Evolutionary conservation across 1,140 invertebrate species (phyloP).

Genomic region (Ooceraea biroi): DNA sequence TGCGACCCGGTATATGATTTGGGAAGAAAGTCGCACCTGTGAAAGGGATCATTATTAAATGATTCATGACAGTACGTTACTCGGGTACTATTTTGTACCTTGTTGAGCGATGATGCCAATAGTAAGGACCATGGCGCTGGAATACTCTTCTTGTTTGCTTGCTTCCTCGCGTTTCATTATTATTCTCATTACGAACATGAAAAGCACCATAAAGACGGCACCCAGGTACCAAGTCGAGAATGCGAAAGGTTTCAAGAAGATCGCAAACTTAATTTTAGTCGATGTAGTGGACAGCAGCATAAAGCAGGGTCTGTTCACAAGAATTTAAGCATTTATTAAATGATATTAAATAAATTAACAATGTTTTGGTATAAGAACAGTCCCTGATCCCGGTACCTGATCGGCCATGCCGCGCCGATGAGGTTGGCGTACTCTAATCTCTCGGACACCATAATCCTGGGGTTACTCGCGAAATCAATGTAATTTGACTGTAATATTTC

Average conservation of each 20-base stretch:
- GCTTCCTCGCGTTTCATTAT: conserved; percentile 70
- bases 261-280: conserved; percentile 70
- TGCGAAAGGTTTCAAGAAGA: conserved; percentile 75
- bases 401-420: conserved; percentile 73
- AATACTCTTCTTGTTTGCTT: conserved; percentile 56
- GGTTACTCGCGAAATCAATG: conserved; percentile 71
- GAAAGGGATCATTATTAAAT: not conserved
- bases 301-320: conserved; percentile 74
- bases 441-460: conserved; percentile 72
- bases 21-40: conserved; percentile 72
- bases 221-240: conserved; percentile 69
- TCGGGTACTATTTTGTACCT: conserved; percentile 58
- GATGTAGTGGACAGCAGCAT: conserved; percentile 72
- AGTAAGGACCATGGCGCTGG: conserved; percentile 63
- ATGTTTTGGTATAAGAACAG: not conserved
- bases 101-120: conserved; percentile 77
- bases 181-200: conserved; percentile 66
- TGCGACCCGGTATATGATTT: conserved; percentile 68
- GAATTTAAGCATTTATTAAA: not conserved
- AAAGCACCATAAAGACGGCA: conserved; percentile 48
- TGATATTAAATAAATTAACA: conserved; percentile 21
- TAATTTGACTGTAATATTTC: conserved; percentile 68
- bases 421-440: conserved; percentile 63
- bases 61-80: not conserved
- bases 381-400: conserved; percentile 60